Conservation (phyloP, 2,888 invertebrate genomes). For the Cerastis rubricosa region DNA sequence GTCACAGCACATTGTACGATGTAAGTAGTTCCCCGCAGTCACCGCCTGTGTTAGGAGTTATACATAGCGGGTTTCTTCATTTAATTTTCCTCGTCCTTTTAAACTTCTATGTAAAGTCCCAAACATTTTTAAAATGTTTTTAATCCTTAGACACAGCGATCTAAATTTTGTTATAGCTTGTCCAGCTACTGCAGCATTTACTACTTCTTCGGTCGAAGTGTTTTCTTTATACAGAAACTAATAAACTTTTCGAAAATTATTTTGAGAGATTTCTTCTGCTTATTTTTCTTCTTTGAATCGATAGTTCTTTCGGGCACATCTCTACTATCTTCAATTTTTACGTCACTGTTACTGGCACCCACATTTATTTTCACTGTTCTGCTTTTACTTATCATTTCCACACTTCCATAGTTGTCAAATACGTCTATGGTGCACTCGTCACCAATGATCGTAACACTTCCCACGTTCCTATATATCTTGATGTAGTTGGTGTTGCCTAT, state of each 20-base stretch:
- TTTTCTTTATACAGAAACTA: slow-evolving; percentile 42
- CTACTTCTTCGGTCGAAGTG: slow-evolving; percentile 22
- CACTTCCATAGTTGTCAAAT: slow-evolving; percentile 70
- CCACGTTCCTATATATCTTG: slow-evolving; percentile 72
- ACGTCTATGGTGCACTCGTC: slow-evolving; percentile 71
- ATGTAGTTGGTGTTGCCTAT: slow-evolving; percentile 75
- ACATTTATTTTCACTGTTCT: slow-evolving; percentile 58
- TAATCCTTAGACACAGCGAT: background rate
- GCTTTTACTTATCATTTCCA: slow-evolving; percentile 67
- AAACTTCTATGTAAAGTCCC: background rate
- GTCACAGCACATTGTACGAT: slow-evolving; percentile 29
- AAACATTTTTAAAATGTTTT: slow-evolving; percentile 14
- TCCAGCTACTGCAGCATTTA: background rate
- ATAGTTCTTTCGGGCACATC: slow-evolving; percentile 12
- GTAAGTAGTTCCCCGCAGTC: slow-evolving; percentile 45
- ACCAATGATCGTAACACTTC: slow-evolving; percentile 73
- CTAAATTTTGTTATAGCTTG: background rate
- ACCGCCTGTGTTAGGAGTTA: background rate
- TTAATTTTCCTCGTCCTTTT: slow-evolving; percentile 30
- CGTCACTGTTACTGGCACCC: slow-evolving; percentile 35
- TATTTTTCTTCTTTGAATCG: slow-evolving; percentile 20
- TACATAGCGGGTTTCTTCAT: background rate
- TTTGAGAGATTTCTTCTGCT: slow-evolving; percentile 40
- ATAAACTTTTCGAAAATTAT: slow-evolving; percentile 35
- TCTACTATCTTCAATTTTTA: background rate